phyloP scores from a whole-genome alignment of 1,140 invertebrate species.

The Pantala flavescens region DNA sequence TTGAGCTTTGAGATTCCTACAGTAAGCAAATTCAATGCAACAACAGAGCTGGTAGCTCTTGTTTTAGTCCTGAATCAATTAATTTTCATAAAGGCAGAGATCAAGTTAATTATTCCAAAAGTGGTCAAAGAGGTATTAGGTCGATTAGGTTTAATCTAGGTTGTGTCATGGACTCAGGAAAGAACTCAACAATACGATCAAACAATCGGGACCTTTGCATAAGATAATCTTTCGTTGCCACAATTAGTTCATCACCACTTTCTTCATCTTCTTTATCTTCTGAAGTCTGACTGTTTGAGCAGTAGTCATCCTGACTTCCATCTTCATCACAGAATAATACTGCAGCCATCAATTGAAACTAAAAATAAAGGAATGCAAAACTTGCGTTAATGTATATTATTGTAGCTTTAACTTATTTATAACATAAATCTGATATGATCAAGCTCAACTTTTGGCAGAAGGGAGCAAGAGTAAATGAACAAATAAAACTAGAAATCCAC shows the following conservation, averaged over 20 bases:
- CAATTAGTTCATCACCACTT: conserved; percentile 31
- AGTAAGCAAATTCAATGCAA: too few relatives aligned
- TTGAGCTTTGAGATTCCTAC: background rate
- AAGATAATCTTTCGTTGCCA: conserved; percentile 19
- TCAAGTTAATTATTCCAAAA: too few relatives aligned
- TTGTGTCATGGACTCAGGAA: conserved; percentile 58
- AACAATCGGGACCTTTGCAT: conserved; percentile 46
- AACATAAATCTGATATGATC: too few relatives aligned
- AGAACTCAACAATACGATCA: conserved; percentile 52
- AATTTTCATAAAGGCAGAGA: too few relatives aligned
- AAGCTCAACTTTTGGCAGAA: too few relatives aligned
- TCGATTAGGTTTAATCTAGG: conserved; percentile 55
- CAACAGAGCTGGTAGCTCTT: too few relatives aligned
- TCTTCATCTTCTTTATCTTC: conserved; percentile 21
- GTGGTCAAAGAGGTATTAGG: conserved; percentile 39
- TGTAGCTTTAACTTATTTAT: too few relatives aligned
- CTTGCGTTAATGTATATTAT: conserved; percentile 6
- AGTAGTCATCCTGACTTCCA: conserved; percentile 27
- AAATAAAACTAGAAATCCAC: too few relatives aligned
- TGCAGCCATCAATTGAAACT: conserved; percentile 43
- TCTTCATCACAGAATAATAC: conserved; percentile 38
- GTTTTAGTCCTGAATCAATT: too few relatives aligned
- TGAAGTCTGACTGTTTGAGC: conserved; percentile 15
- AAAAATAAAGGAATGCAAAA: conserved; percentile 24
- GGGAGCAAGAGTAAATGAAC: too few relatives aligned